Conservation (phyloP, 2,797 vertebrate species). For the Cuculus canorus region DNA sequence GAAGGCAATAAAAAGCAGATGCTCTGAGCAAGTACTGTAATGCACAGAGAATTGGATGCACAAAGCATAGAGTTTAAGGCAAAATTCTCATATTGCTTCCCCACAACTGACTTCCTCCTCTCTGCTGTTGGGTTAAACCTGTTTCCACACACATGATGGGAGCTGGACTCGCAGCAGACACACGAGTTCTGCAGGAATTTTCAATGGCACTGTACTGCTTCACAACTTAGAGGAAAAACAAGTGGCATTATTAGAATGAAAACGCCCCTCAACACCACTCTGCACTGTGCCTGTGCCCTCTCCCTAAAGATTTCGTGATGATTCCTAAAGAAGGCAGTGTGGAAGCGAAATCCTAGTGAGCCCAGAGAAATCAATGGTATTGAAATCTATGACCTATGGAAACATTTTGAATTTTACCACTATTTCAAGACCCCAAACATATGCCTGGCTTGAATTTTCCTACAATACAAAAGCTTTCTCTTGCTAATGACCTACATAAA, state of each 20-base stretch:
- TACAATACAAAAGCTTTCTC: not conserved
- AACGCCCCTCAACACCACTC: rapidly evolving
- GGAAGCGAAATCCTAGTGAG: not conserved
- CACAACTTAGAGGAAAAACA: not conserved
- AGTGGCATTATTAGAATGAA: not conserved
- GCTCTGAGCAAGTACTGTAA: not conserved
- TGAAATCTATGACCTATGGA: not conserved
- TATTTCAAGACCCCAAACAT: not conserved
- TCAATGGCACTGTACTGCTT: not conserved
- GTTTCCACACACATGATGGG: not conserved
- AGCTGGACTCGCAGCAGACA: not conserved
- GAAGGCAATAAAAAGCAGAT: not conserved
- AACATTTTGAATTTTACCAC: not conserved
- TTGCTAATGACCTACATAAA: not conserved
- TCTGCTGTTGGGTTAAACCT: not conserved
- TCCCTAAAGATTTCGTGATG: not conserved
- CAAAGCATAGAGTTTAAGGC: not conserved
- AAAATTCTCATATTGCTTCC: not conserved
- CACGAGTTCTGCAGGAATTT: not conserved
- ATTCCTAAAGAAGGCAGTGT: not conserved
- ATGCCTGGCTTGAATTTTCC: not conserved
- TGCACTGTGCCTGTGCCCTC: rapidly evolving
- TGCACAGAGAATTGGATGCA: not conserved
- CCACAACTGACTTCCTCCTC: not conserved
- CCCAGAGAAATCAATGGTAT: not conserved